A percentile compares a stretch with the other conserved stretches of the same genome.
phyloP scores from a whole-genome alignment of 2,113 vertebrate species.

The Pelobates fuscus region DNA sequence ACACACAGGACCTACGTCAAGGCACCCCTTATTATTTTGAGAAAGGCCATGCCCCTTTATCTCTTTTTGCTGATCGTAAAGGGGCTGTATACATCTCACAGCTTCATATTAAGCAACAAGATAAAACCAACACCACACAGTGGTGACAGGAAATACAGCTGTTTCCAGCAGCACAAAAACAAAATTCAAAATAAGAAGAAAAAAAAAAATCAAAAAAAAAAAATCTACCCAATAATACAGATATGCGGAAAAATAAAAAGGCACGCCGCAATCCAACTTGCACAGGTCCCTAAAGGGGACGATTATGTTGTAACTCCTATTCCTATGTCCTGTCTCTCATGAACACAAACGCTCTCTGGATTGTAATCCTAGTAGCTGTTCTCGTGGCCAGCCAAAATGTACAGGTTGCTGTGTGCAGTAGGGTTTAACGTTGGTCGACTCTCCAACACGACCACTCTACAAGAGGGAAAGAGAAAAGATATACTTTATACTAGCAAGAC shows the following conservation, averaged over 20 bases:
- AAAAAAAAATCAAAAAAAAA: slow-evolving; percentile 35
- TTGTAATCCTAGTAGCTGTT: slow-evolving; percentile 88
- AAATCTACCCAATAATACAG: slow-evolving; percentile 57
- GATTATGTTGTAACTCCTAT: slow-evolving; percentile 48
- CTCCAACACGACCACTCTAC: slow-evolving; percentile 94
- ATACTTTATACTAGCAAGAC: no score
- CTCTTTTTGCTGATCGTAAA: slow-evolving; percentile 59
- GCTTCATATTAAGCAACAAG: slow-evolving; percentile 79
- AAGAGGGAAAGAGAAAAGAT: slow-evolving; percentile 47
- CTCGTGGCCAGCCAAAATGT: slow-evolving; percentile 96
- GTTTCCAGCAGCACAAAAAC: slow-evolving; percentile 73
- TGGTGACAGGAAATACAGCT: slow-evolving; percentile 78
- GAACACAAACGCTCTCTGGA: not conserved
- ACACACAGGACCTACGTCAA: slow-evolving; percentile 62
- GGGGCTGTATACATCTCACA: slow-evolving; percentile 65
- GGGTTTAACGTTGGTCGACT: slow-evolving; percentile 94
- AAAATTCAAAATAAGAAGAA: slow-evolving; percentile 32
- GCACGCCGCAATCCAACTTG: slow-evolving; percentile 51
- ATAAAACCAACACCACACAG: slow-evolving; percentile 78
- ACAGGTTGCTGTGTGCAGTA: slow-evolving; percentile 94
- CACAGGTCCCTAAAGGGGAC: slow-evolving; percentile 48
- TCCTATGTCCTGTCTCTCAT: slow-evolving; percentile 33
- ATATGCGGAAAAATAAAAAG: slow-evolving; percentile 24
- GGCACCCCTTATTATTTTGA: slow-evolving; percentile 65
- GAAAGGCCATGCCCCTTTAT: slow-evolving; percentile 57